Conservation (phyloP, 2,113 vertebrate genomes). For the Heterochromis multidens region DNA sequence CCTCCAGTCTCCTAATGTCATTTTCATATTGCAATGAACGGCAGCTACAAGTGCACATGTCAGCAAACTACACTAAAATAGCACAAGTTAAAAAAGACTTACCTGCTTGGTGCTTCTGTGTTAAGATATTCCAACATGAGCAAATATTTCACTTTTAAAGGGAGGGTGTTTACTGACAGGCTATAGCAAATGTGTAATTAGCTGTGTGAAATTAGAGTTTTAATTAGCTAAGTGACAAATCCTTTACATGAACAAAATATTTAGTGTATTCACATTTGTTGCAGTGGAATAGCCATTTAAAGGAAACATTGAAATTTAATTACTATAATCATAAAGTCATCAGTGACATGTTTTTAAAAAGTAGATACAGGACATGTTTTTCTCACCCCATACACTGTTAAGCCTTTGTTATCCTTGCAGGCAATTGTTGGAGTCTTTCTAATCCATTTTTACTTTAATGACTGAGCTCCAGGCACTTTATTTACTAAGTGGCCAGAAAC, state of each 20-base stretch:
- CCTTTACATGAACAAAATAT: not conserved
- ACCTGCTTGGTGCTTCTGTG: not conserved
- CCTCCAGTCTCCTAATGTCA: not conserved
- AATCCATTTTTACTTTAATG: not conserved
- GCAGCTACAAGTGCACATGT: not conserved
- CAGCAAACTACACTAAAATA: not conserved
- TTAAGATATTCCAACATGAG: not conserved
- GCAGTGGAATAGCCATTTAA: not conserved
- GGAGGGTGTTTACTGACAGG: not conserved
- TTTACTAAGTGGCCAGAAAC: not conserved
- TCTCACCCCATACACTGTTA: not conserved
- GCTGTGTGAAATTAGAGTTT: not conserved
- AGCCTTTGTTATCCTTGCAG: not conserved
- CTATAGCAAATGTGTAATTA: not conserved
- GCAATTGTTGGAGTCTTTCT: not conserved
- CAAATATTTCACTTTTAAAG: not conserved
- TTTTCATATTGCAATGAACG: not conserved
- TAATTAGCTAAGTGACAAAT: not conserved
- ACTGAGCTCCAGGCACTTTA: not conserved
- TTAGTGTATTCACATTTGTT: not conserved
- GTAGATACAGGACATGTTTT: not conserved
- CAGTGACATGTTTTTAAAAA: not conserved
- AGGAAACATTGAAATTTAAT: not conserved
- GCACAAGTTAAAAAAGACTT: not conserved
- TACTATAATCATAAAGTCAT: not conserved